Evolutionary conservation across 2,888 invertebrate species (phyloP).

Genomic region (Limnephilus rhombicus): DNA sequence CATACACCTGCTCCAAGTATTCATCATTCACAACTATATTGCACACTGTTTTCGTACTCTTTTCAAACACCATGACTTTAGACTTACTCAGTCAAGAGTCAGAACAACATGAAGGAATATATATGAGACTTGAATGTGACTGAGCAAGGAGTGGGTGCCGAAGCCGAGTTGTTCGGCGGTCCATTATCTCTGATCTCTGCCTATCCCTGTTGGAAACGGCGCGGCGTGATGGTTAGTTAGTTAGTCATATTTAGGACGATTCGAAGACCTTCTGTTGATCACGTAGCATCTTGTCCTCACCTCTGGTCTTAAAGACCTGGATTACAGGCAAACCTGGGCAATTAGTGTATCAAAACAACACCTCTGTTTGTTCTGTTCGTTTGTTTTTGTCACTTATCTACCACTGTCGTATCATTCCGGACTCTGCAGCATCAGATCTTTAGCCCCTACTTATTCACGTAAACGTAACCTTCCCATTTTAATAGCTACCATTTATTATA

Average conservation of each 20-base stretch:
- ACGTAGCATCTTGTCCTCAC: not conserved
- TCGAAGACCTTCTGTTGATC: not conserved
- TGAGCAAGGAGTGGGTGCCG: no score
- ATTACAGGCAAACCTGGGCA: not conserved
- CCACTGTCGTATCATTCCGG: not conserved
- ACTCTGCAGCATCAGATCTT: not conserved
- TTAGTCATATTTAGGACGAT: not conserved
- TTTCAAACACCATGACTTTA: no score
- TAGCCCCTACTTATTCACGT: not conserved
- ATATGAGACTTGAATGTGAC: no score
- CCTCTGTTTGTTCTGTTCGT: not conserved
- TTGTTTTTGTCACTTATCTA: conserved; percentile 21
- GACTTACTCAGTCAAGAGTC: no score
- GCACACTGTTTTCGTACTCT: no score
- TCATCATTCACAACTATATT: no score
- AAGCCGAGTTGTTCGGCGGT: no score
- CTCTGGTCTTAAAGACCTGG: not conserved
- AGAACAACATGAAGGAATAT: no score
- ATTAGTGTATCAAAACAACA: conserved; percentile 7
- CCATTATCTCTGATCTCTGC: no score
- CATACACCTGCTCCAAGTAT: no score
- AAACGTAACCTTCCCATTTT: not conserved
- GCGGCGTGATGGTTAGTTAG: no score
- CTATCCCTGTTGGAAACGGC: no score
- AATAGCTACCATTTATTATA: not conserved